Evolutionary conservation across 2,113 vertebrate species (phyloP), one percentile per base, ranked within the genome.

Genomic region (Perccottus glenii): DNA sequence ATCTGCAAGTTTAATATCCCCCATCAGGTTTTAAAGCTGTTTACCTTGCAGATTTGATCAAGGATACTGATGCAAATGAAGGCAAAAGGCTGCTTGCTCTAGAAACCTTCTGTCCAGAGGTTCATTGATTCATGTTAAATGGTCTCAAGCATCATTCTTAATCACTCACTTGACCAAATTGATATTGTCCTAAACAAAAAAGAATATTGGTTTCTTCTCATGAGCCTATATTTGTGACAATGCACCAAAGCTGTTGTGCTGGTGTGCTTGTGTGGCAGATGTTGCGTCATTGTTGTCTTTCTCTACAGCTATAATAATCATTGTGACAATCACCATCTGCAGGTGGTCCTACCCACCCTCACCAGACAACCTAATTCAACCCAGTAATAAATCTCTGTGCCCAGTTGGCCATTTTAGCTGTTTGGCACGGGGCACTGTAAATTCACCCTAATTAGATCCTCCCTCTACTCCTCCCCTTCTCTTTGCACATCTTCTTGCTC

Each of bases 1-100:
- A 88, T 90, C 90, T 90, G 90, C 85, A 90, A 87, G 88, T 91
- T 87, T 90, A 90, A 91, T 91, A 85, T 90, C 85, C 88, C 85
- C 90, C 83, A 83, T 87, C 87, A 89, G 85, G 87, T 89, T 88
- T 85, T 82, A 87, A 89, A 91, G 78, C 75, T 89, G 90, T 91
- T 91, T 90, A 90, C 86, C 67, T 87, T 90, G 90, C 88, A 91
- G 81, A 91, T 90, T 87, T 87, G 83, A 88, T 91, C 88, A 90
- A 89, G 90, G 88, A 88, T 89, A 85, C 78, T 72, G 69, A 85
- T 89, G 86, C 84, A 88, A 87, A 88, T 91, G 84, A 73, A 91
- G 81, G 71, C 85, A 84, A 78, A 27, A 78, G 78, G 79, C 89
- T 82, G 59, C 80, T 78, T 32, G 73, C 67, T 70, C 82, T 78